Conservation (phyloP, 2,113 vertebrate genomes). For the Choloepus hoffmanni region DNA sequence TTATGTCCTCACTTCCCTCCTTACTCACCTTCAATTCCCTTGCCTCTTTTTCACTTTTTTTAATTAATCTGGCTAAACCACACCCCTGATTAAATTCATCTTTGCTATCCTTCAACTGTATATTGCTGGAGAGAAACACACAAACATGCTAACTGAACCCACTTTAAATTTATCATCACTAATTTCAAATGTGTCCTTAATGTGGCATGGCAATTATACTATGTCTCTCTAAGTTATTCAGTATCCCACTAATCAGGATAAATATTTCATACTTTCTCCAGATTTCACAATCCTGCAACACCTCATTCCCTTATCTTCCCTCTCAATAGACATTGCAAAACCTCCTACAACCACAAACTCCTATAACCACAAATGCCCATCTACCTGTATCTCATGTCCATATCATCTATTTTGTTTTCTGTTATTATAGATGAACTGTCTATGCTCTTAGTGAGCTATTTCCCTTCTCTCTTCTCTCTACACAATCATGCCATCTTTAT, state of each 20-base stretch:
- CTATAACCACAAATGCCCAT: neutral
- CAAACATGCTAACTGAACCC: neutral
- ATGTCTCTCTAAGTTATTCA: neutral
- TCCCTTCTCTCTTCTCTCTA: neutral
- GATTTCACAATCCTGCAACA: constrained; percentile 7
- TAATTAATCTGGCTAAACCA: neutral
- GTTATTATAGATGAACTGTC: neutral
- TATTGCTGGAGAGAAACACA: constrained; percentile 18
- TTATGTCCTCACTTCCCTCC: neutral
- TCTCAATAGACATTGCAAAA: neutral
- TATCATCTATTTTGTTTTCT: neutral
- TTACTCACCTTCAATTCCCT: neutral
- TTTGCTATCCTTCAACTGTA: neutral
- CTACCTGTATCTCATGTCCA: neutral
- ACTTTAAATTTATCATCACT: constrained; percentile 23
- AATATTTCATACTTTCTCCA: neutral
- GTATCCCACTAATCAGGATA: neutral
- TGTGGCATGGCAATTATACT: neutral
- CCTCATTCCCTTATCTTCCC: neutral
- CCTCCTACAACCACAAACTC: neutral
- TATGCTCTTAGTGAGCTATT: neutral
- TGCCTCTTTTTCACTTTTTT: neutral
- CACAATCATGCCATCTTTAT: constrained; percentile 7
- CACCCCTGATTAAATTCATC: constrained; percentile 13
- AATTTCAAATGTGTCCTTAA: constrained; percentile 26